Percentiles rank a stretch among this genome's conserved stretches.
These are phyloP conservation scores for Cyphomyrus plagiostoma DNA, from an alignment of 2,113 vertebrate species.

Conservation along the genomic window DNA sequence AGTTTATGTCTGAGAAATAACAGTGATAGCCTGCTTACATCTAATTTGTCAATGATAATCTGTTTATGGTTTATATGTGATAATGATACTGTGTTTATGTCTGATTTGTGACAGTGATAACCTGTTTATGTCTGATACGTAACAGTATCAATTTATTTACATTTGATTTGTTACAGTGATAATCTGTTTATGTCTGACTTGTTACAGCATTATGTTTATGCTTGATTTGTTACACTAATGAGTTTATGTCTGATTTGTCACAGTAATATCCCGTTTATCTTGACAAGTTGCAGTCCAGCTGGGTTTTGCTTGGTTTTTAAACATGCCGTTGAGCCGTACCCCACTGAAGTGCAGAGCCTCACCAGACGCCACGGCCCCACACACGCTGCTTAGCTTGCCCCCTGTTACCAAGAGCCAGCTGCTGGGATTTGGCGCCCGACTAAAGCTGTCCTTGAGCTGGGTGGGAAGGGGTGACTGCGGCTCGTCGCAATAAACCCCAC, in stretches of 20 bases:
- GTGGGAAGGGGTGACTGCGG: conserved; percentile 72
- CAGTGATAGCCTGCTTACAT: not conserved
- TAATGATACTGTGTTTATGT: not conserved
- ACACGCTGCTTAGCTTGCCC: conserved; percentile 85
- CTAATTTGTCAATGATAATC: not conserved
- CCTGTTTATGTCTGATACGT: not conserved
- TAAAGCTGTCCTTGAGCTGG: conserved; percentile 97
- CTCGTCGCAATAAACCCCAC: conserved; percentile 86
- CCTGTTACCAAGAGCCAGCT: conserved; percentile 91
- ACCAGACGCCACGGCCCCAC: conserved; percentile 89
- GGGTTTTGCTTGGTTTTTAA: not conserved
- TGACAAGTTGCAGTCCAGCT: not conserved
- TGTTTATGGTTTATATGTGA: not conserved
- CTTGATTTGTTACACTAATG: not conserved
- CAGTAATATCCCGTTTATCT: not conserved
- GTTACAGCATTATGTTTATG: not conserved
- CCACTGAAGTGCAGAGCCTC: conserved; percentile 95
- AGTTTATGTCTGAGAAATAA: not conserved
- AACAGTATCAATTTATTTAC: not conserved
- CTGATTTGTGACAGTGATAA: not conserved
- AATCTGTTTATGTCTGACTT: not conserved
- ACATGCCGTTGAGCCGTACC: conserved; percentile 50
- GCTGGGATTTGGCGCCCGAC: conserved; percentile 76
- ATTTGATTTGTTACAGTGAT: not conserved
- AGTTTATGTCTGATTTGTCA: not conserved